Evolutionary conservation across 2,797 vertebrate species (phyloP), one percentile per base, ranked within the genome.

Genomic region (Scomberomorus guttatus): DNA sequence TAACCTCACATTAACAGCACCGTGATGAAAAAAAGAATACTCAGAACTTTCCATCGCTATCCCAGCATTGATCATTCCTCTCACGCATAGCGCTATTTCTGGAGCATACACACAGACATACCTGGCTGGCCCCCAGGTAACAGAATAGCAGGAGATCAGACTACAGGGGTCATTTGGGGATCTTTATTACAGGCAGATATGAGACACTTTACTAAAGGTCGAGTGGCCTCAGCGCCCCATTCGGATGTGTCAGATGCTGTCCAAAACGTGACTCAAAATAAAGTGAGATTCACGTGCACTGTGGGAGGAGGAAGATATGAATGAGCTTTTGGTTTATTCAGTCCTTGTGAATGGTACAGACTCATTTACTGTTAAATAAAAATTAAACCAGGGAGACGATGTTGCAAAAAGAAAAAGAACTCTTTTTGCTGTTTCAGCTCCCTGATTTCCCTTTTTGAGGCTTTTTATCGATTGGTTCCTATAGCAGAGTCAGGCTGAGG

Each of bases 91-190:
- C 50, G 20, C 77, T 91, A 92, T 92, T 88, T 81, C 72, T 25
- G 85, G 88, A 87, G 77, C 12, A 59, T 86, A 57, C 77, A 86
- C 77, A 89, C 79, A 82, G 73, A 73, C 76, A 68, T 74, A 75
- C 74, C 84, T 90, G 91, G 95, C 92, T 90, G 82, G 92, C 70
- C 90, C 90, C 89, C 95, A 93, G 95, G 95, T 95, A 95, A 81
- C 69, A 73, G 71, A 82, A 76, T 50, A 64, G 58, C 75, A 60
- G 46, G 29, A 65, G 83, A 74, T 81, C 73, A 32, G 74, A 34
- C 67, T 69, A 42, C 81, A 73, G 79, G 55, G 46, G 79, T 81
- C 62, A 52, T 68, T 15, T 25, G 37, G 74, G 61, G 75, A 67
- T 82, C 50, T 80, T 60, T 18, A 54, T 74, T 34, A 59, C 56